Base-by-base conservation (phyloP, 2,113 vertebrate species). In the Bostrychus sinensis region DNA sequence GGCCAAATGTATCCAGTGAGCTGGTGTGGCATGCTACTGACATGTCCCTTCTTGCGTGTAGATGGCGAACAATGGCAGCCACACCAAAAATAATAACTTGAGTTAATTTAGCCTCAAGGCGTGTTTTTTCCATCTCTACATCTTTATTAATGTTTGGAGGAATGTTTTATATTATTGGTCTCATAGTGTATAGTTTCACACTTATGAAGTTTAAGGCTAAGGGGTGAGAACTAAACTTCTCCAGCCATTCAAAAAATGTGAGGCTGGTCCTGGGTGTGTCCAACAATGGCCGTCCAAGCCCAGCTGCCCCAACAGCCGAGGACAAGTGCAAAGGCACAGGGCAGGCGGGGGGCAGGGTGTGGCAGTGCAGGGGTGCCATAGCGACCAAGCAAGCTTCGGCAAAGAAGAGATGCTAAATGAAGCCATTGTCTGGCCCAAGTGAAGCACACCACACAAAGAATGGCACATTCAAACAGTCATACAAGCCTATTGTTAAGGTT, bases 371-470 rank as follows among this genome's bases (percentile, higher is more conserved):
- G 69, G 79, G 56, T 77, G 66, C 80, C 72, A 80, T 88, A 84
- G 89, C 76, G 89, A 87, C 80, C 37, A 77, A 74, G 81, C 66
- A 80, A 78, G 72, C 83, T 78, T 70, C 70, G 54, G 70, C 66
- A 78, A 70, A 84, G 78, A 77, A 78, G 89, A 38, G 89, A 91
- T 82, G 88, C 74, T 85, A 91, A 92, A 90, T 89, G 88, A 92
- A 70, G 72, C 86, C 67, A 91, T 92, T 92, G 92, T 93, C 85
- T 84, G 75, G 77, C 87, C 87, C 83, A 88, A 92, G 87, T 89
- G 85, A 92, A 89, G 87, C 91, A 89, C 88, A 91, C 81, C 75
- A 62, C 61, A 43, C 76, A 75, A 78, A 91, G 89, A 91, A 90
- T 79, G 78, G 86, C 75, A 88, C 85, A 92, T 91, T 92, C 80